These are phyloP conservation scores for Diachasma alloeum DNA, from an alignment of 1,140 invertebrate genomes.

Conservation along the genomic window DNA sequence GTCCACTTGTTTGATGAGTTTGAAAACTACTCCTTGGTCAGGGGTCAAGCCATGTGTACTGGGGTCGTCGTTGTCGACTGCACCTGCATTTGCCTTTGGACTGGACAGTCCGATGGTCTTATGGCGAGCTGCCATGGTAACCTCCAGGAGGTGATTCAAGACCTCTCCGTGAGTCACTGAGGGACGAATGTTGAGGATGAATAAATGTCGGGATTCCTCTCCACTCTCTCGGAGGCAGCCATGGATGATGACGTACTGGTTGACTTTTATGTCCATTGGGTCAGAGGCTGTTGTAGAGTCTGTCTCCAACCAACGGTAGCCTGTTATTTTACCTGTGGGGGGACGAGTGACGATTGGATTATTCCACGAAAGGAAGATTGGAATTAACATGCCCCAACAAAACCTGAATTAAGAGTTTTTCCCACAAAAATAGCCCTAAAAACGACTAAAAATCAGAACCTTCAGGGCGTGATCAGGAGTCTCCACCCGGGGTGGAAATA, in stretches of 20 bases:
- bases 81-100: background rate
- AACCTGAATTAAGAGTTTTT: constrained; percentile 36
- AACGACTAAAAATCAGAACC: constrained; percentile 3
- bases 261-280: constrained; percentile 30
- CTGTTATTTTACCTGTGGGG: constrained; percentile 45
- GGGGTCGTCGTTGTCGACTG: background rate
- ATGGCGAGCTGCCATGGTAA: constrained; percentile 34
- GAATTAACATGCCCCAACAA: constrained; percentile 38
- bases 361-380: constrained; percentile 73
- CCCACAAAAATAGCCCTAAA: constrained; percentile 24
- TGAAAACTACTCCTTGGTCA: constrained; percentile 49
- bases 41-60: constrained; percentile 33
- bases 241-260: constrained; percentile 44
- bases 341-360: too few species aligned
- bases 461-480: constrained; percentile 15
- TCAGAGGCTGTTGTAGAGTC: constrained; percentile 29
- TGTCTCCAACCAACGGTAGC: constrained; percentile 55
- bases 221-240: constrained; percentile 50
- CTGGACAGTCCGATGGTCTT: background rate
- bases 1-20: constrained; percentile 47
- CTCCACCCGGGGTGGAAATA: background rate
- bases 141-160: constrained; percentile 50
- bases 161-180: constrained; percentile 46
- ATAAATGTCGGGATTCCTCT: constrained; percentile 37
- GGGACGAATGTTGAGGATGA: constrained; percentile 44